Evolutionary conservation across 2,888 invertebrate genomes (phyloP), one percentile per base, ranked within the genome.

Genomic region (Habrosyne pyritoides): DNA sequence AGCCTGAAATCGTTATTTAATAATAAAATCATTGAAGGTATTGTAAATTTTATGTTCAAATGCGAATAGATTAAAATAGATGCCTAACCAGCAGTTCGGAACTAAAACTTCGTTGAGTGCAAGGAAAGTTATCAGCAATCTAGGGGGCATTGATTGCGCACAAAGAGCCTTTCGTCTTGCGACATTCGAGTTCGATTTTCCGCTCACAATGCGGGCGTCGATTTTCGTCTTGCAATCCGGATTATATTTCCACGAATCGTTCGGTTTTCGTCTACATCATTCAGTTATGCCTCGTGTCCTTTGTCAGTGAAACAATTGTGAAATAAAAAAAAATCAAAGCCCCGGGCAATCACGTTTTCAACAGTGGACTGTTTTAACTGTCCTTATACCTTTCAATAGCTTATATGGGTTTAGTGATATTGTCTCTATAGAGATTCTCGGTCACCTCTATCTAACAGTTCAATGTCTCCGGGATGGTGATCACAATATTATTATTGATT

Each of bases 91-190:
- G 75, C 79, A 77, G 72, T 74, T 75, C 65, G 73, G 63, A 87
- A 84, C 81, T 86, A 72, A 79, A 87, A 86, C 81, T 86, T 84
- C 71, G 65, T 69, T 77, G 77, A 80, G 81, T 69, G 83, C 78
- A 85, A 88, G 86, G 85, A 87, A 90, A 90, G 86, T 87, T 89
- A 87, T 85, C 86, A 85, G 87, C 87, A 89, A 89, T 91, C 87
- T 87, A 83, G 85, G 81, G 77, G 77, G 86, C 86, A 90, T 89
- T 90, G 91, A 90, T 89, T 86, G 87, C 75, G 81, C 86, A 87
- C 91, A 91, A 90, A 87, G 87, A 82, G 77, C 77, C 78, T 87
- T 86, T 84, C 85, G 84, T 84, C 81, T 85, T 79, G 86, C 86
- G 86, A 88, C 86, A 87, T 86, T 86, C 79, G 75, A 85, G 84